Conservation (phyloP, 2,113 vertebrate genomes). For the Machaerirhynchus nigripectus region DNA sequence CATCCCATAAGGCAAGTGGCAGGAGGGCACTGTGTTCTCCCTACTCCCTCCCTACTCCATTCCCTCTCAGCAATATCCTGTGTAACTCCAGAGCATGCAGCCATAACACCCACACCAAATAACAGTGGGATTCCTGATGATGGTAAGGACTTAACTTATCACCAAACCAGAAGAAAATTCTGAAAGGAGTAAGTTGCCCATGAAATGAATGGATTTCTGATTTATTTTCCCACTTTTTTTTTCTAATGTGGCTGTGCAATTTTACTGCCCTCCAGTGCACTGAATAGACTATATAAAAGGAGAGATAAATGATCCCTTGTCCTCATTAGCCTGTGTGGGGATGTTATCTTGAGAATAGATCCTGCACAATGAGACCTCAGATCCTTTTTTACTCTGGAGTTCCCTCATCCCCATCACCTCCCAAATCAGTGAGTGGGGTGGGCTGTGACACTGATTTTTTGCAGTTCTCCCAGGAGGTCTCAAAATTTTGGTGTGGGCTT, state of each 20-base stretch:
- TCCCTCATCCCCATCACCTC: neutral
- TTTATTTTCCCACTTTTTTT: neutral
- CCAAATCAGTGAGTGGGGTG: rapidly evolving
- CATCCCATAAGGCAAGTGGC: neutral
- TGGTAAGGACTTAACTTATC: neutral
- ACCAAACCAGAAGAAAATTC: neutral
- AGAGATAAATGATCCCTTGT: neutral
- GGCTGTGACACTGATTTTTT: neutral
- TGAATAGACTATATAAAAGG: neutral
- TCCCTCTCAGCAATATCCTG: neutral
- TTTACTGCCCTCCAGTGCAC: neutral
- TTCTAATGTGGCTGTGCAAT: neutral
- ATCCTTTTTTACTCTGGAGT: neutral
- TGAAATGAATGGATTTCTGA: neutral
- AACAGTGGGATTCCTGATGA: neutral
- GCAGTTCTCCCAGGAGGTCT: neutral
- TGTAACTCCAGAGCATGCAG: neutral
- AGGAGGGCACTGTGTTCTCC: neutral
- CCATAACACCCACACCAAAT: neutral
- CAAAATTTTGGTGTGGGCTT: neutral
- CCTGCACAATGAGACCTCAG: neutral
- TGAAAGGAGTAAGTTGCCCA: neutral
- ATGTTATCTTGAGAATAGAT: neutral
- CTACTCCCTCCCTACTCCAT: neutral
- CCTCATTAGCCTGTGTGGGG: neutral